Base-by-base conservation (phyloP, 2,888 invertebrate species). In the Phalangium opilio region DNA sequence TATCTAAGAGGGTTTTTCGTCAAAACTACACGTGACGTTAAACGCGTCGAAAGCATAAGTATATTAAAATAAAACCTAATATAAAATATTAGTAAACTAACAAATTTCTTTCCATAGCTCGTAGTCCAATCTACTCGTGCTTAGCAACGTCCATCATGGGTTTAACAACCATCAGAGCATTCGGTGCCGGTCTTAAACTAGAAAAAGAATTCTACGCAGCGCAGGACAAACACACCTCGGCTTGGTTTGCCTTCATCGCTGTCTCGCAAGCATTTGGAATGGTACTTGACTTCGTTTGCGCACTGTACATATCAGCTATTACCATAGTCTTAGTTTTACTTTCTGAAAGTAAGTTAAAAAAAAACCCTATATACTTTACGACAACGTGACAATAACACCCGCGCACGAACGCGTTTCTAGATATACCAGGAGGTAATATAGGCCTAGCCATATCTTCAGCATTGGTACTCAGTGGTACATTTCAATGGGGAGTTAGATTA, bases 61-160 rank as follows among this genome's bases (percentile, higher is more conserved):
- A 57, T 60, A 63, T 57, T 35, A 2, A n/a, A n/a, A n/a, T n/a
- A n/a, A n/a, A n/a, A n/a, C n/a, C n/a, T n/a, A n/a, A n/a, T n/a
- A n/a, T n/a, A n/a, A n/a, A n/a, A n/a, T n/a, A n/a, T n/a, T n/a
- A n/a, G n/a, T n/a, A n/a, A n/a, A n/a, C n/a, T n/a, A n/a, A n/a
- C n/a, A n/a, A n/a, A n/a, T n/a, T n/a, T n/a, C n/a, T n/a, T 47
- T 19, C 33, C 38, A 65, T 69, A 12, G 63, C 82, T 53, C 79
- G 90, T 50, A 90, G 90, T 59, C 93, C 95, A 0, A 85, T 96
- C n/a, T 95, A 90, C 69, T 82, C 84, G 2, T 91, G 93, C 63
- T 70, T 95, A 59, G 85, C 81, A 61, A 83, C 89, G 20, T 79
- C 87, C 0, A 70, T 96, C 4, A 82, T 84, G 64, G 95, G 95